Evolutionary conservation across 2,888 invertebrate genomes (phyloP), one percentile per base, ranked within the genome.

Genomic region (Coenonympha glycerion): DNA sequence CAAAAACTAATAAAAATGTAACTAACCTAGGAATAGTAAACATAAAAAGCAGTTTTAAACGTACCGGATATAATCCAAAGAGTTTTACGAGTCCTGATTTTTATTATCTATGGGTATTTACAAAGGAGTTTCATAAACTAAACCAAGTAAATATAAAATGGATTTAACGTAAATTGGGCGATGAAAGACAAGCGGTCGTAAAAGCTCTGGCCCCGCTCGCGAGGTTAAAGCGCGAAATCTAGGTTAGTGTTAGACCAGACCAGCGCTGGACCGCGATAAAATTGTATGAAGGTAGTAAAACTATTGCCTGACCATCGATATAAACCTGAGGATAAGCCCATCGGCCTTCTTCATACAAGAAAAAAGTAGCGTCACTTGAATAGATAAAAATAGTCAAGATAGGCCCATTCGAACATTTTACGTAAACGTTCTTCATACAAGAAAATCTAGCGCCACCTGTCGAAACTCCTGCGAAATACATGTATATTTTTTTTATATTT

Each of bases 221-320:
- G 44, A 44, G 44, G 44, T 33, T 31, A 31, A 13, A 9, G 22
- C 6, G 16, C 15, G 8, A 33, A 31, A 44, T 31, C 31, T 31
- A 21, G 31, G 31, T 33, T 33, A 22, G 21, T 11, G 31, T 15
- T 31, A 44, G 31, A 44, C 44, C 31, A 44, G 31, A 44, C 44
- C 31, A 13, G 21, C n/a, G 37, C 21, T 42, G 21, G 44, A 33
- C 44, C 44, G 16, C 44, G 21, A 44, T 44, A 31, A 44, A 44
- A 33, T 31, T 18, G 41, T 39, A 44, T 39, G 26, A 21, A 6
- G 3, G 19, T 1, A 40, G 11, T 41, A 40, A 46, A 21, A 41
- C 39, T 41, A 46, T 26, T 22, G 15, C 21, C 42, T 8, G 16
- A 33, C n/a, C n/a, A n/a, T n/a, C n/a, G n/a, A n/a, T n/a, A n/a